Evolutionary conservation across 2,113 vertebrate genomes (phyloP).

Genomic region (Sus scrofa): T2T-Sscrofa CM000818.6:76335001-76335500

Average conservation of each 20-base stretch:
- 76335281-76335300: too few species aligned
- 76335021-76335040: not conserved
- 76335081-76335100: not conserved
- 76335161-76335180: not conserved
- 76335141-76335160: not conserved
- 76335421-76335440: too few species aligned
- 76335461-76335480: too few species aligned
- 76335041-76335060: not conserved
- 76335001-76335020: not conserved
- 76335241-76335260: not conserved
- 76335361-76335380: too few species aligned
- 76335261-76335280: not conserved
- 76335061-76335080: constrained; percentile 1
- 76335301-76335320: too few species aligned
- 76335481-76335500: too few species aligned
- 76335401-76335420: too few species aligned
- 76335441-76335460: too few species aligned
- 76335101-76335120: not conserved
- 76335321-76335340: too few species aligned
- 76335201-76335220: not conserved
- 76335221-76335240: not conserved
- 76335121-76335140: not conserved
- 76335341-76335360: too few species aligned
- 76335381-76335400: too few species aligned
- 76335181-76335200: not conserved